Evolutionary conservation across 2,797 vertebrate genomes (phyloP).

Genomic region (Sebastes miniatus): DNA sequence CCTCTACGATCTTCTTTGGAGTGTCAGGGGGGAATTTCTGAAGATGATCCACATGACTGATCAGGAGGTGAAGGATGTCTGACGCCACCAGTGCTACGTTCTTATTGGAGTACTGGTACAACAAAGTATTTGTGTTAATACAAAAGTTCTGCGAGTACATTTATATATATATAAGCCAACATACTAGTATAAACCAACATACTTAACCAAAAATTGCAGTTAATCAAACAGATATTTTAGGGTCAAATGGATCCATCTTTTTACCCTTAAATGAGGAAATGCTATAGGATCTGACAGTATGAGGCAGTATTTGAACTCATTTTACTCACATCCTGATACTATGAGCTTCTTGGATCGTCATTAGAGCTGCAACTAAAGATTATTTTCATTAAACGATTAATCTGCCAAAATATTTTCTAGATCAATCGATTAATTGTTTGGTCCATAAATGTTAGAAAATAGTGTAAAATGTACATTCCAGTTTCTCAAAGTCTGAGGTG

Average conservation of each 20-base stretch:
- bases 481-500: too few species aligned
- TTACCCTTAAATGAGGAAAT: background rate
- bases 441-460: too few species aligned
- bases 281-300: background rate
- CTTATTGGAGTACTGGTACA: slow-evolving; percentile 95
- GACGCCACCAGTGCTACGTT: slow-evolving; percentile 95
- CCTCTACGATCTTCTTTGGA: slow-evolving; percentile 97
- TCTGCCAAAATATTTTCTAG: too few species aligned
- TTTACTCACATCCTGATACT: background rate
- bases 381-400: too few species aligned
- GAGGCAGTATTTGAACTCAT: background rate
- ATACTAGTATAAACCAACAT: too few species aligned
- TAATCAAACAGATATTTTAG: background rate
- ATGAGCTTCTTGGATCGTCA: background rate
- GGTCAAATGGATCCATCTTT: background rate
- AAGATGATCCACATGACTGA: slow-evolving; percentile 92
- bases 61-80: slow-evolving; percentile 94
- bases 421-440: too few species aligned
- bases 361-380: too few species aligned
- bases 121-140: background rate
- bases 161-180: background rate
- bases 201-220: too few species aligned
- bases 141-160: background rate
- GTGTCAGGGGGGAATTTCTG: slow-evolving; percentile 92
- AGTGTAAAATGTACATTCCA: accelerated